phyloP scores from a whole-genome alignment of 2,797 vertebrate species.

The Thripadectes ignobilis region DNA sequence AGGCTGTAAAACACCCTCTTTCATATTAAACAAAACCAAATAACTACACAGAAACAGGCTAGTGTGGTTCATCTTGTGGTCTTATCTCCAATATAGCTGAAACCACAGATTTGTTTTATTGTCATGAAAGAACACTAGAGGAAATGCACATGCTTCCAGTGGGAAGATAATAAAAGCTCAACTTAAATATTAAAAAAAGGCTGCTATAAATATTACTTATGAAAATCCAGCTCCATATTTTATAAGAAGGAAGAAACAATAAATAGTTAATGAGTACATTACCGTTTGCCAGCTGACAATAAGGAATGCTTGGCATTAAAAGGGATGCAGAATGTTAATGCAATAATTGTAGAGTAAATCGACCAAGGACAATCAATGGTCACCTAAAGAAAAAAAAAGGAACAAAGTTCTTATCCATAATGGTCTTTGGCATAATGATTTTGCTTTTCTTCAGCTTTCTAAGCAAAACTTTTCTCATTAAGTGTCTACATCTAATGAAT shows the following conservation, averaged over 20 bases:
- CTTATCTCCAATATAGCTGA: neutral
- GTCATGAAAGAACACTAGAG: neutral
- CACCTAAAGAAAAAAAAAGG: constrained; percentile 77
- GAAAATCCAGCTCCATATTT: neutral
- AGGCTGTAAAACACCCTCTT: neutral
- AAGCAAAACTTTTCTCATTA: neutral
- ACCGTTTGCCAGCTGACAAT: constrained; percentile 93
- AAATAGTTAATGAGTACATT: constrained; percentile 18
- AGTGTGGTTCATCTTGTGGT: neutral
- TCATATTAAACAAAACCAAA: neutral
- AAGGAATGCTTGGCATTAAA: constrained; percentile 92
- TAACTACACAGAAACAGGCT: neutral
- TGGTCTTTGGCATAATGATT: neutral
- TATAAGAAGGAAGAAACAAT: neutral
- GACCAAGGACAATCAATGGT: constrained; percentile 98
- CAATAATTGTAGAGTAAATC: constrained; percentile 94
- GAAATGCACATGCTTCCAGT: neutral
- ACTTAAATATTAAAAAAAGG: neutral
- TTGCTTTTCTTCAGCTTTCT: neutral
- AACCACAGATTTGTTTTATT: neutral
- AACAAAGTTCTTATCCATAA: neutral
- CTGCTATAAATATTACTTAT: neutral
- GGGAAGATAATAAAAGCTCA: neutral
- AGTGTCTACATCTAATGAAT: neutral
- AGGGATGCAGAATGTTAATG: constrained; percentile 94